A percentile compares a stretch with the other conserved stretches of the same genome.
phyloP scores from a whole-genome alignment of 2,797 vertebrate genomes.

The Tympanoctomys barrerae region DNA sequence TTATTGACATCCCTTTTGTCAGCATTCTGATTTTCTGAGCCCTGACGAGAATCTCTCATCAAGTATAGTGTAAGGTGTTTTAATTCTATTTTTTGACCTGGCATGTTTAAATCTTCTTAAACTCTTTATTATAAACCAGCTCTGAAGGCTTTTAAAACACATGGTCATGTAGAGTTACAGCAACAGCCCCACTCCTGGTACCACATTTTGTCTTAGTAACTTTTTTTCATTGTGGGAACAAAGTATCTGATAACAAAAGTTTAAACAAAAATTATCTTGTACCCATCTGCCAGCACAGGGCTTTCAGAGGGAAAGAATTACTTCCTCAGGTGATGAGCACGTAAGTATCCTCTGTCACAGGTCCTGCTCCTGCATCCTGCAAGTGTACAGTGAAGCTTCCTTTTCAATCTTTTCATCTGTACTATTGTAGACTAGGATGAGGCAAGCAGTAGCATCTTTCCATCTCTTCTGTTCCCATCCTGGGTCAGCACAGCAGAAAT shows the following conservation, averaged over 20 bases:
- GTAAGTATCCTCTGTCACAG: fast-evolving
- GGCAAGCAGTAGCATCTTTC: neutral
- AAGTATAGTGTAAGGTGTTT: neutral
- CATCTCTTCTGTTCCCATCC: neutral
- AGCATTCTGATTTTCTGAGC: neutral
- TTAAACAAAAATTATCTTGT: neutral
- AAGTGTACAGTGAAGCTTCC: no score
- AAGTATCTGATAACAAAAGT: neutral
- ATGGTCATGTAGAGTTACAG: neutral
- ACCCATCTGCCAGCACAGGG: fast-evolving
- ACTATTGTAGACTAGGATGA: neutral
- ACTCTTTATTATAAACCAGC: neutral
- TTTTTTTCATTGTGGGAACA: neutral
- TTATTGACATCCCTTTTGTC: neutral
- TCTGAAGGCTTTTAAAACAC: neutral
- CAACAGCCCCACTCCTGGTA: neutral
- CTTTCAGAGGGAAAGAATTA: no score
- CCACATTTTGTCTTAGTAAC: neutral
- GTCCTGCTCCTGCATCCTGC: neutral
- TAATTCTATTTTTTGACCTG: neutral
- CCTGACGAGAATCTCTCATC: neutral
- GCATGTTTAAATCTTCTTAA: neutral
- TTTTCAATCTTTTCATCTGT: neutral
- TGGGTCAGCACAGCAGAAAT: neutral
- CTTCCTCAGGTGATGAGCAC: neutral